A percentile compares a stretch with the other conserved stretches of the same genome.
phyloP scores from a whole-genome alignment of 2,888 invertebrate genomes.

The Lasius platythorax region DNA sequence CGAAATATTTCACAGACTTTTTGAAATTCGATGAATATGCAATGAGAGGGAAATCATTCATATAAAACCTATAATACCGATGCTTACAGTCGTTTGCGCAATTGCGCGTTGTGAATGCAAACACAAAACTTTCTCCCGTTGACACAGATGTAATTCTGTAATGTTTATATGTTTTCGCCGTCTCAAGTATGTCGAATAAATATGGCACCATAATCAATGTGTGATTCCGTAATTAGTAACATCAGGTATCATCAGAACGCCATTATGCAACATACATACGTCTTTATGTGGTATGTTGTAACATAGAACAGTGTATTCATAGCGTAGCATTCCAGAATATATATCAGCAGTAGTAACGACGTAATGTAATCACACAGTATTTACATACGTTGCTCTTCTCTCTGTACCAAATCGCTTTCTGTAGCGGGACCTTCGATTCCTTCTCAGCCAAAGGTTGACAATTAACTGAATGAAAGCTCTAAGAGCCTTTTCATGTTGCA shows the following conservation, averaged over 20 bases:
- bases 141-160: slow-evolving; percentile 47
- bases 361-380: slow-evolving; percentile 18
- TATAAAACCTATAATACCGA: background rate
- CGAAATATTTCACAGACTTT: background rate
- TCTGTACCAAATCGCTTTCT: background rate
- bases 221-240: slow-evolving; percentile 5
- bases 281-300: background rate
- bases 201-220: background rate
- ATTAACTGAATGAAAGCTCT: background rate
- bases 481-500: background rate
- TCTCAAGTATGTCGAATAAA: background rate
- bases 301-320: background rate
- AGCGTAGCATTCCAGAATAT: background rate
- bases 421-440: background rate
- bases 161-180: slow-evolving; percentile 25
- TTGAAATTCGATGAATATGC: slow-evolving; percentile 31
- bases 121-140: slow-evolving; percentile 46
- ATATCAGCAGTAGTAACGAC: background rate
- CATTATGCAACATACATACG: background rate
- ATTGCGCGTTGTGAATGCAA: slow-evolving; percentile 44
- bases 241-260: background rate
- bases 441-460: background rate
- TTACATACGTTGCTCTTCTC: background rate
- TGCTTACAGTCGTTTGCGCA: slow-evolving; percentile 42
- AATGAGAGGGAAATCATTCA: slow-evolving; percentile 36